Base-by-base conservation (phyloP, 1,140 invertebrate genomes). In the Drepana arcuata region DNA sequence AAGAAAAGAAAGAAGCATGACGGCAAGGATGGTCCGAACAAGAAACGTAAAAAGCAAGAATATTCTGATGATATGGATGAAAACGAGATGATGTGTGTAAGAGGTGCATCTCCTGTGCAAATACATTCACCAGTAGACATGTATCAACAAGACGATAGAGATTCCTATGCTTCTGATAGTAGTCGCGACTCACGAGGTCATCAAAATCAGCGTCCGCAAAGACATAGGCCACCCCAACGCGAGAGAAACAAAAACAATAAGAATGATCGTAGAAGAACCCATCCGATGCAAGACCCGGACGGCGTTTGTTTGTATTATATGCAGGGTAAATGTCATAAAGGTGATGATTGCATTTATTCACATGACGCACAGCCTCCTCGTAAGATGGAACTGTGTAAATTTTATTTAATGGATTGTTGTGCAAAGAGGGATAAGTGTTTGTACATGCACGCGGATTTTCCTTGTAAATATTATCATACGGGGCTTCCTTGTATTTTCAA, bases 401-500 rank as follows among this genome's bases (percentile, higher is more conserved):
- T 97, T 84, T 98, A 98, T 83, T 73, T 98, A 24, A 95, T 94
- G 88, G 95, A 96, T 37, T 95, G 94, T 70, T 99, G 97, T 84
- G 93, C 93, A 5, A 98, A 98, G 85, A 90, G 93, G 48, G 95
- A 97, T 48, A 95, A 96, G 75, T 99, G 97, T 85, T 85, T 95
- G 2, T 99, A 97, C 66, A 94, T 99, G 92, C 97, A 99, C 85
- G 91, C 92, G 54, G 96, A 98, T 72, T 99, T 97, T 74, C 97
- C 97, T 18, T 99, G 97, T 83, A 98, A 98, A 86, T 98, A 94
- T 85, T 98, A 92, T 68, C 96, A 99, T 65, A 94, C 95, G 27
- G 95, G 95, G 51, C 87, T 94, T 51, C 90, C 92, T 29, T 98
- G 96, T 78, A 88, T 87, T 47, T 92, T 94, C 13, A 87, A 88